phyloP scores from a whole-genome alignment of 1,140 invertebrate genomes.

The Aphelenchoides besseyi region DNA sequence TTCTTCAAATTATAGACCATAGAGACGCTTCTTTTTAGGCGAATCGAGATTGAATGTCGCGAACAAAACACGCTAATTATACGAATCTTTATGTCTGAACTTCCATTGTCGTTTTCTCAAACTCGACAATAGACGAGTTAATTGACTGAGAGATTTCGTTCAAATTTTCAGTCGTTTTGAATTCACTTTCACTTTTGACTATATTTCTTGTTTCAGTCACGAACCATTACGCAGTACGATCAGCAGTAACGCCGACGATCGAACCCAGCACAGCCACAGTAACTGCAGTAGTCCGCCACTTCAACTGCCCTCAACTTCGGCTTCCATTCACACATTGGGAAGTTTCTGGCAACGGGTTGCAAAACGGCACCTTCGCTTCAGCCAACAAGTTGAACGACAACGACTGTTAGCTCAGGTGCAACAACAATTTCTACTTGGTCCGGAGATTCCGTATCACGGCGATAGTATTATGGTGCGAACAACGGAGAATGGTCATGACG shows the following conservation, averaged over 20 bases:
- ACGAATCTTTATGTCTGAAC: too few relatives aligned
- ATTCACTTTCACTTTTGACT: too few relatives aligned
- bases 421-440: not conserved
- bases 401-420: constrained; percentile 1
- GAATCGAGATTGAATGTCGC: too few relatives aligned
- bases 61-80: too few relatives aligned
- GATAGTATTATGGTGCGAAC: not conserved
- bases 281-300: constrained; percentile 4
- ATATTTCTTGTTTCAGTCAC: not conserved
- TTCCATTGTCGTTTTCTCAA: too few relatives aligned
- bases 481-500: constrained; percentile 2
- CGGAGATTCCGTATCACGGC: not conserved
- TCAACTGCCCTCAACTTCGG: not conserved
- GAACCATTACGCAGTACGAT: not conserved
- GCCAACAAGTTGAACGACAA: not conserved
- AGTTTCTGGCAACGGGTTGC: constrained; percentile 9
- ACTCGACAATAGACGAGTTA: not conserved
- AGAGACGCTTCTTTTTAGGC: too few relatives aligned
- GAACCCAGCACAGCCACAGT: not conserved
- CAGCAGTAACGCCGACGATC: not conserved
- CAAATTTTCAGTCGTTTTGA: not conserved
- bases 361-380: constrained; percentile 4
- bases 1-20: too few relatives aligned
- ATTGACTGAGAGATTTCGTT: not conserved
- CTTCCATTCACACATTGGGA: constrained; percentile 1